Base-by-base conservation (phyloP, 2,888 invertebrate species). In the Tanytarsus gracilentus region DNA sequence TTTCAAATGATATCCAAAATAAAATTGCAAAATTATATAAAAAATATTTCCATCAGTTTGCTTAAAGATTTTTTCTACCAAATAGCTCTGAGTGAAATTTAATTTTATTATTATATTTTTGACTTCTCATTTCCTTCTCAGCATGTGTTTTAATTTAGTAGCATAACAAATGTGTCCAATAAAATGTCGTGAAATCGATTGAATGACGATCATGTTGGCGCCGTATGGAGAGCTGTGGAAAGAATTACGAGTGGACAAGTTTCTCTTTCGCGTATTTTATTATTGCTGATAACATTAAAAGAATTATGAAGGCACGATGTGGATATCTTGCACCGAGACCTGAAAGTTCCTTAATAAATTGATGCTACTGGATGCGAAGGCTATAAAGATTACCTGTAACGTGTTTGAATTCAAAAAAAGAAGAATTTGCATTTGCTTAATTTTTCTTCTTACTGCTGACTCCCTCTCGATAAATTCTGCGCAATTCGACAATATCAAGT, bases 311-410 rank as follows among this genome's bases (percentile, higher is more conserved):
- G 16, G 30, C 16, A 11, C 6, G 18, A 29, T 48, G n/a, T 50
- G 8, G 14, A 26, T 44, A 44, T 21, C n/a, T 44, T 44, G 16
- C 18, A 44, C 23, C 9, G 16, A 18, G 44, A 44, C 9, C 50
- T 27, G 8, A 50, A 8, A 26, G 50, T 50, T 50, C 50, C 26
- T 50, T 50, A 52, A 52, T 52, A 52, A 52, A 52, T 30, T 52
- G 52, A 52, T 52, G 30, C 52, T 52, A 52, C 52, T 29, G 30
- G 18, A 30, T 18, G 33, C 33, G n/a, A n/a, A 30, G 26, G 3
- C 29, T 26, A 52, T 30, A 52, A 52, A 52, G 18, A 30, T 52
- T 30, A 11, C 3, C 29, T 29, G 29, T 29, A 29, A 29, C 5
- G 9, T 29, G 51, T 29, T 51, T 16, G 49, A 51, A 29, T 29